Evolutionary conservation across 2,113 vertebrate genomes (phyloP).

Genomic region (Trichomycterus rosablanca): DNA sequence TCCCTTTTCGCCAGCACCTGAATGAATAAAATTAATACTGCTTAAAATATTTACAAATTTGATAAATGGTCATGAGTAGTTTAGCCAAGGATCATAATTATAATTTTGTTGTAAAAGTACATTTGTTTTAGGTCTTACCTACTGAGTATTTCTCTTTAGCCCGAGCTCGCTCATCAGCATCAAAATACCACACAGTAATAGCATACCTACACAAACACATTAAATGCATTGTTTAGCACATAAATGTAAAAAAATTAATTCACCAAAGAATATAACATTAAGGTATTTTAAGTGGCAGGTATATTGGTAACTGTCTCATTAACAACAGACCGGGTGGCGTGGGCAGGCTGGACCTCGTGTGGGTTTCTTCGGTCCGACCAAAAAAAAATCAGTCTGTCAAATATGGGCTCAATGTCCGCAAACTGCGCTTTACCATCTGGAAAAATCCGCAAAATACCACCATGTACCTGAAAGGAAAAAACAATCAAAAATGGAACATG

Average conservation of each 20-base stretch:
- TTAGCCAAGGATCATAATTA: too few species aligned
- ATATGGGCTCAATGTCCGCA: conserved; percentile 97
- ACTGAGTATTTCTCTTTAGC: conserved; percentile 86
- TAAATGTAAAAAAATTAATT: too few species aligned
- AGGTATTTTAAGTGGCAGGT: too few species aligned
- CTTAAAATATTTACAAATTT: too few species aligned
- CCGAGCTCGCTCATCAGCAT: conserved; percentile 82
- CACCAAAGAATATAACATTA: too few species aligned
- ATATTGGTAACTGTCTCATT: neutral
- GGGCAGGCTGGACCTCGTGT: conserved; percentile 96
- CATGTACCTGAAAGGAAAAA: conserved; percentile 77
- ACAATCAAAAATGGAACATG: neutral
- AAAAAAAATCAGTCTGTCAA: conserved; percentile 94
- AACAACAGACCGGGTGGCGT: conserved; percentile 80
- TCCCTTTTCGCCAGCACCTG: too few species aligned
- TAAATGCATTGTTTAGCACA: too few species aligned
- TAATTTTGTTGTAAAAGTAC: conserved; percentile 13
- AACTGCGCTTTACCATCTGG: conserved; percentile 97
- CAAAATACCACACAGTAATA: conserved; percentile 91
- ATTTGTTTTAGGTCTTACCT: conserved; percentile 57
- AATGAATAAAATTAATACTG: too few species aligned
- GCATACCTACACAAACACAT: conserved; percentile 72
- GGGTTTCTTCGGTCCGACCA: conserved; percentile 98
- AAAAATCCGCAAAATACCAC: conserved; percentile 96
- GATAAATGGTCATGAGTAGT: too few species aligned